Percentiles rank a stretch among this genome's conserved stretches.
phyloP scores from a whole-genome alignment of 2,888 invertebrate species.

The Lutraria lutraria region DNA sequence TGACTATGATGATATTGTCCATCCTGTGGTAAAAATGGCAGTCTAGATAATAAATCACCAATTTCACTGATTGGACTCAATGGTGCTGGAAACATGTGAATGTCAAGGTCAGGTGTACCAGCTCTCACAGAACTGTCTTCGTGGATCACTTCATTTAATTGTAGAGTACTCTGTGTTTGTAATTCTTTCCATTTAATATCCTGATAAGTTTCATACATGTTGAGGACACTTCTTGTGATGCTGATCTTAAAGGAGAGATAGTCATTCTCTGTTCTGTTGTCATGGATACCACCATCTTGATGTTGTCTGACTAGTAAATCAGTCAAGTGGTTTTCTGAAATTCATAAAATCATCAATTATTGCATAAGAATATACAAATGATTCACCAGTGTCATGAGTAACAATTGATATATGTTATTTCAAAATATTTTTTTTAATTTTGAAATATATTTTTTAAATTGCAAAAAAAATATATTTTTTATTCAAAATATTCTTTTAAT shows the following conservation, averaged over 20 bases:
- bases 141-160: slow-evolving; percentile 47
- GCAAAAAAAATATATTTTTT: too few relatives aligned
- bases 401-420: not conserved
- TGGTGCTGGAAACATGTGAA: slow-evolving; percentile 50
- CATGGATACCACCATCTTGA: not conserved
- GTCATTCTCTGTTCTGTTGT: slow-evolving; percentile 26
- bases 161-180: slow-evolving; percentile 47
- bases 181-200: slow-evolving; percentile 51
- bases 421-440: too few relatives aligned
- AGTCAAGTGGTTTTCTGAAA: slow-evolving; percentile 41
- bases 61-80: slow-evolving; percentile 47
- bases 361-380: not conserved
- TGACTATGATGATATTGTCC: slow-evolving; percentile 14
- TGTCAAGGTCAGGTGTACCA: slow-evolving; percentile 36
- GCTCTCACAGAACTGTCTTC: not conserved
- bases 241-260: slow-evolving; percentile 50
- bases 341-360: not conserved
- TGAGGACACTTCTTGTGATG: slow-evolving; percentile 31
- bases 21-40: slow-evolving; percentile 19
- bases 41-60: not conserved
- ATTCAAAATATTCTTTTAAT: too few relatives aligned
- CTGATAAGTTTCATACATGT: slow-evolving; percentile 55
- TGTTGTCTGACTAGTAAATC: slow-evolving; percentile 35
- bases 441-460: too few relatives aligned
- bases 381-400: not conserved